Base-by-base conservation (phyloP, 2,797 vertebrate species). In the Synaphobranchus kaupii region DNA sequence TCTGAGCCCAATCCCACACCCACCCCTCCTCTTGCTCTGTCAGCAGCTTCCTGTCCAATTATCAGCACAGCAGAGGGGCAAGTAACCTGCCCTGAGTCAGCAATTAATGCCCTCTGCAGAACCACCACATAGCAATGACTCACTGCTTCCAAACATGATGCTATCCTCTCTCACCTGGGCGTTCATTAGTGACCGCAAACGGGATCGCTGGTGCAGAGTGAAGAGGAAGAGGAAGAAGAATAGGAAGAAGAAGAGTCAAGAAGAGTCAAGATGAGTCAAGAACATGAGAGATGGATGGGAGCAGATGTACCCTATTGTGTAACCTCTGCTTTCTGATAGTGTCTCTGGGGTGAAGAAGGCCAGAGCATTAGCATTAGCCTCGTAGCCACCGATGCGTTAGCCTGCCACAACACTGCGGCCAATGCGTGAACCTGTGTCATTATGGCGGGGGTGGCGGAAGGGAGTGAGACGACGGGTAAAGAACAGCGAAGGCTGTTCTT, bases 41-140 rank as follows among this genome's bases (percentile, higher is more conserved):
- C 76, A 80, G 76, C 39, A 80, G 7, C 76, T 25, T 80, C 76
- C 76, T 48, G 44, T 20, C 76, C 39, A 80, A 80, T 80, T 80
- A 80, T 50, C 76, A 48, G 0, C 39, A 48, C 34, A 48, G 47
- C 76, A 50, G 76, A 25, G 47, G 47, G 44, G n/a, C 47, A 47
- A 25, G 12, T 17, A 10, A 80, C 76, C 76, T 48, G 39, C 44
- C 44, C 44, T 48, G 76, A 48, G 76, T 48, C 20, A 7, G 15
- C 39, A 80, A 48, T 48, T 80, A 80, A 47, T 48, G 44, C 8
- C 17, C 20, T 47, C 76, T 48, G 76, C n/a, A n/a, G n/a, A n/a
- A n/a, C n/a, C n/a, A n/a, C n/a, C n/a, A n/a, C n/a, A n/a, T 39
- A 39, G n/a, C n/a, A 39, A 22, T 73, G 68, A 73, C 28, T 73